Evolutionary conservation across 2,888 invertebrate species (phyloP).

Genomic region (Pyrrhosoma nymphula): DNA sequence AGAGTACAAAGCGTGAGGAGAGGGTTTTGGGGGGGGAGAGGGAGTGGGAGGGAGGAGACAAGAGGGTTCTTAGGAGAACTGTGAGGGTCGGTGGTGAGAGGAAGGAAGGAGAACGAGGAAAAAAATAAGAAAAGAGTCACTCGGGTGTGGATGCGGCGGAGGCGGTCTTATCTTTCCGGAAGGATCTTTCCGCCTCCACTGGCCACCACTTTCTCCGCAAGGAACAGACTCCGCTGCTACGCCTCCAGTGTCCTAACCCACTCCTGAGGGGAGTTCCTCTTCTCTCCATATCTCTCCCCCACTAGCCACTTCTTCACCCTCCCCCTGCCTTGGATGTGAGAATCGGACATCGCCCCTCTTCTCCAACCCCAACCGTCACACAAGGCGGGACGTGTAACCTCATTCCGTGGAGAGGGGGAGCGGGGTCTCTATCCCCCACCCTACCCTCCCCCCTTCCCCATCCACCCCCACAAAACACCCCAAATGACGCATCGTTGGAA

Average conservation of each 20-base stretch:
- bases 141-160: constrained; percentile 19
- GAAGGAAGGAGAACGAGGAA: neutral
- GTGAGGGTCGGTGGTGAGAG: no score
- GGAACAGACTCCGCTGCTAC: neutral
- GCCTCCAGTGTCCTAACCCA: neutral
- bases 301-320: neutral
- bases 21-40: no score
- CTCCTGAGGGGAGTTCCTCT: neutral
- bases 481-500: constrained; percentile 46
- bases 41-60: no score
- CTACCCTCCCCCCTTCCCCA: neutral
- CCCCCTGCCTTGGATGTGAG: neutral
- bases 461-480: neutral
- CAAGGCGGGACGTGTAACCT: neutral
- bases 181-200: constrained; percentile 66
- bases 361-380: neutral
- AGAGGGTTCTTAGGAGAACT: no score
- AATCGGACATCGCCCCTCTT: constrained; percentile 52
- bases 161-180: constrained; percentile 24
- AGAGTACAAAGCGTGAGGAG: no score
- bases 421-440: neutral
- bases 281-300: neutral
- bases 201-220: constrained; percentile 47
- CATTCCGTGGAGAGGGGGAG: neutral
- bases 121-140: constrained; percentile 43